Conservation (phyloP, 2,113 vertebrate genomes). For the Seriola aureovittata region DNA sequence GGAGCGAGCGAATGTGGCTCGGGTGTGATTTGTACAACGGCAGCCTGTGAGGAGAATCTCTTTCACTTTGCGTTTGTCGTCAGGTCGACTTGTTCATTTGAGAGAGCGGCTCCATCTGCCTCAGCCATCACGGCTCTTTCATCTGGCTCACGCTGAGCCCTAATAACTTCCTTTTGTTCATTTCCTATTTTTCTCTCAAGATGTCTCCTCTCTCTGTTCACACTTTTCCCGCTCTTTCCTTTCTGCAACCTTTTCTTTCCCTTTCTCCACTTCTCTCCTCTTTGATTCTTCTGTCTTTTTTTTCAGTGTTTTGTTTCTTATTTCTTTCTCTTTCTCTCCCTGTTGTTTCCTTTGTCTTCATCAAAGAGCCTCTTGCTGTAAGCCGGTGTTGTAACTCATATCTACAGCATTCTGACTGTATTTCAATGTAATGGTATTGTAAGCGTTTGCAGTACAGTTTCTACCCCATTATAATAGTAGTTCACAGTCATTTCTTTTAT, state of each 20-base stretch:
- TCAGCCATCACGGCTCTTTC: constrained; percentile 56
- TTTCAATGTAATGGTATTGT: no score
- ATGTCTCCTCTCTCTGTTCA: constrained; percentile 27
- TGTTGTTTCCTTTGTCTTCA: no score
- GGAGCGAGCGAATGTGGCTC: neutral
- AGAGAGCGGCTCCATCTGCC: constrained; percentile 54
- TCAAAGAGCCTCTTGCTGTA: no score
- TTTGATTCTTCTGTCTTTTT: neutral
- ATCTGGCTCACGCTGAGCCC: constrained; percentile 55
- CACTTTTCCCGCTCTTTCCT: constrained; percentile 34
- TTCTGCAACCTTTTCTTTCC: neutral
- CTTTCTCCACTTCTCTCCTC: neutral
- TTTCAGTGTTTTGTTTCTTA: neutral
- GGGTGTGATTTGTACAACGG: constrained; percentile 6
- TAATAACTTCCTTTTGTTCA: constrained; percentile 66
- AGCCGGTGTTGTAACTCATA: no score
- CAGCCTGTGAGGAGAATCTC: constrained; percentile 8
- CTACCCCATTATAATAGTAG: no score
- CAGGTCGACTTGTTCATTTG: constrained; percentile 57
- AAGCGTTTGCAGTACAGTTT: no score
- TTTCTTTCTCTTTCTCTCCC: neutral
- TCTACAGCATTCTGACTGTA: no score
- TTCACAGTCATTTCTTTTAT: no score
- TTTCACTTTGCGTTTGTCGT: constrained; percentile 58
- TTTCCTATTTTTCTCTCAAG: constrained; percentile 20